Conservation (phyloP, 2,888 invertebrate species). For the Drosophila gaucha region DNA sequence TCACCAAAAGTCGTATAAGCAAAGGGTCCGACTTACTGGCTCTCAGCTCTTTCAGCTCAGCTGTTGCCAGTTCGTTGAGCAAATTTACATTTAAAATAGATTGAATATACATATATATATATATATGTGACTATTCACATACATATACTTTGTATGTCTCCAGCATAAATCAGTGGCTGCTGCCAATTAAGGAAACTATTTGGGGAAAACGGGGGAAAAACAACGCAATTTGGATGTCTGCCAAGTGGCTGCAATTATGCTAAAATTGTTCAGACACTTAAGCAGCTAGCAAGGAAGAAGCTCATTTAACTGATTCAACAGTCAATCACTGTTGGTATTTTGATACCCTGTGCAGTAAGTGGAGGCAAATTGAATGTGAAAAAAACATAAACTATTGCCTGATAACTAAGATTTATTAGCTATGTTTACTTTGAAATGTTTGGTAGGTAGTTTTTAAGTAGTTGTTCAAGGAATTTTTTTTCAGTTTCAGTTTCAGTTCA, state of each 20-base stretch:
- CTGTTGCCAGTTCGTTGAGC: slow-evolving; percentile 24
- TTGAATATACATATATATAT: slow-evolving; percentile 9
- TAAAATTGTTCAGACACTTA: slow-evolving; percentile 19
- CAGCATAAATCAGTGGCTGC: slow-evolving; percentile 43
- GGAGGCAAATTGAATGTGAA: neutral
- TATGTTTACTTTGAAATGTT: neutral
- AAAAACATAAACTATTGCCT: neutral
- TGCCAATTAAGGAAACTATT: slow-evolving; percentile 46
- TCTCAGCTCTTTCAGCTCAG: slow-evolving; percentile 5
- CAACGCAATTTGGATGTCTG: slow-evolving; percentile 64
- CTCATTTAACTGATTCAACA: slow-evolving; percentile 8
- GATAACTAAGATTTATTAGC: neutral
- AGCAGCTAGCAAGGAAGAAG: neutral
- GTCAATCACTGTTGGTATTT: slow-evolving; percentile 10
- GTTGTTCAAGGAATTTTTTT: neutral
- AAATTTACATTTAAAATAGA: slow-evolving; percentile 47
- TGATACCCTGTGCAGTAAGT: neutral
- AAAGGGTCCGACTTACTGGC: slow-evolving; percentile 34
- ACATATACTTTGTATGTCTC: neutral
- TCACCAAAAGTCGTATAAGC: slow-evolving; percentile 16
- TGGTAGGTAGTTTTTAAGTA: too few species aligned
- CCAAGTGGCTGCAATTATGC: slow-evolving; percentile 64
- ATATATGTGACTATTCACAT: neutral
- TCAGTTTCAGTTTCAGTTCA: neutral
- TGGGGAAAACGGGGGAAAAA: slow-evolving; percentile 36